phyloP scores from a whole-genome alignment of 2,113 vertebrate species.

The Mellivora capensis region DNA sequence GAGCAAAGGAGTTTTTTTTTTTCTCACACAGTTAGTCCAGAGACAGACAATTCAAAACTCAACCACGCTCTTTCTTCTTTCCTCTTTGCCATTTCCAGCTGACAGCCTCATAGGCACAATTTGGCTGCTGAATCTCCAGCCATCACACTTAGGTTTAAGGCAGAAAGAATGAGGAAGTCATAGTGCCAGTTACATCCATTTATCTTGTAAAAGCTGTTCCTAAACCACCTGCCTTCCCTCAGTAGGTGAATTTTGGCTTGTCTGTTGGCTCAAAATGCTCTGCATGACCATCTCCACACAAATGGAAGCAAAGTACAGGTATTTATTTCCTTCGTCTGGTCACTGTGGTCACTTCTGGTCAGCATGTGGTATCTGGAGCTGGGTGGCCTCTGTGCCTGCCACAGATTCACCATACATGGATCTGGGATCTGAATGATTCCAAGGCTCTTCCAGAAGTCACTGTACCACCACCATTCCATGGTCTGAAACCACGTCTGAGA shows the following conservation, averaged over 20 bases:
- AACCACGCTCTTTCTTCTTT: neutral
- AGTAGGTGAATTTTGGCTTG: neutral
- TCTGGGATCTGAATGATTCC: neutral
- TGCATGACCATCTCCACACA: neutral
- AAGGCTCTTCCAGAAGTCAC: neutral
- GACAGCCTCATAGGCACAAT: neutral
- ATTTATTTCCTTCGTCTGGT: neutral
- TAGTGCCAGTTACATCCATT: neutral
- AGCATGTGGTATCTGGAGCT: neutral
- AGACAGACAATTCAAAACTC: neutral
- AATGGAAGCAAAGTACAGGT: neutral
- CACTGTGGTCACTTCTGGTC: fast-evolving
- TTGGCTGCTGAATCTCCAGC: neutral
- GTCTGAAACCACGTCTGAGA: neutral
- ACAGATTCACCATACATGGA: neutral
- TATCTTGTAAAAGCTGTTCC: neutral
- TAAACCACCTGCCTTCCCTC: neutral
- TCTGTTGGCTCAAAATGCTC: neutral
- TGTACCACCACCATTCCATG: neutral
- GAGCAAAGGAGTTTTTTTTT: neutral
- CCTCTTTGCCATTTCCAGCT: neutral
- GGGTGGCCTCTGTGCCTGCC: neutral
- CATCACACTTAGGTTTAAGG: neutral
- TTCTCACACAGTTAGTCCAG: neutral
- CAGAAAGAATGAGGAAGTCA: neutral